Percentiles rank a stretch among this genome's conserved stretches.
These are phyloP conservation scores for Parnassius smintheus DNA, from an alignment of 2,888 invertebrate genomes.

Conservation along the genomic window DNA sequence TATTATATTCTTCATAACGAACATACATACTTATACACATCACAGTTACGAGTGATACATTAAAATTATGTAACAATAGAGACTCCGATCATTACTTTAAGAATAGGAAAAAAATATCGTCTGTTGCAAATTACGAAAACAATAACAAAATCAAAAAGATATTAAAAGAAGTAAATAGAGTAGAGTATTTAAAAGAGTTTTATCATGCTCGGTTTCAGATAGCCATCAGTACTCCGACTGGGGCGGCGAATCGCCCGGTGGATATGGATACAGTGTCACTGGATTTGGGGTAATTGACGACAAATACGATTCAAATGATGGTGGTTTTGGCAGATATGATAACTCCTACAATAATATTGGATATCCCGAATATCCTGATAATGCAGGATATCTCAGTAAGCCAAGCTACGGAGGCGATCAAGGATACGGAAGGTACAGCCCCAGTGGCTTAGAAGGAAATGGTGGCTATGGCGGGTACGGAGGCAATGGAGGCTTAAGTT, in stretches of 20 bases:
- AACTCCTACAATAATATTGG: constrained; percentile 24
- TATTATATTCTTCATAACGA: no score
- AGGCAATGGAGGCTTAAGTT: constrained; percentile 81
- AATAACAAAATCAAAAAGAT: no score
- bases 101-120: no score
- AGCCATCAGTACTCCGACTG: constrained; percentile 53
- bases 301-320: constrained; percentile 29
- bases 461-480: constrained; percentile 82
- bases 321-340: constrained; percentile 32
- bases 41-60: no score
- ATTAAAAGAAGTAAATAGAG: no score
- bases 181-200: no score
- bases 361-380: constrained; percentile 29
- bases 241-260: constrained; percentile 52
- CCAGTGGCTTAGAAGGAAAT: constrained; percentile 41
- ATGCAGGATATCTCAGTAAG: constrained; percentile 28
- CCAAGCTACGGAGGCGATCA: constrained; percentile 27
- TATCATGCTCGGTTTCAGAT: constrained; percentile 29
- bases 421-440: constrained; percentile 33
- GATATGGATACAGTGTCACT: constrained; percentile 42
- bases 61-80: no score
- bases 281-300: constrained; percentile 36
- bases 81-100: no score
- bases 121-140: no score
- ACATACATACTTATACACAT: no score